phyloP scores from a whole-genome alignment of 2,888 invertebrate genomes.

The Leucoptera coffeella region DNA sequence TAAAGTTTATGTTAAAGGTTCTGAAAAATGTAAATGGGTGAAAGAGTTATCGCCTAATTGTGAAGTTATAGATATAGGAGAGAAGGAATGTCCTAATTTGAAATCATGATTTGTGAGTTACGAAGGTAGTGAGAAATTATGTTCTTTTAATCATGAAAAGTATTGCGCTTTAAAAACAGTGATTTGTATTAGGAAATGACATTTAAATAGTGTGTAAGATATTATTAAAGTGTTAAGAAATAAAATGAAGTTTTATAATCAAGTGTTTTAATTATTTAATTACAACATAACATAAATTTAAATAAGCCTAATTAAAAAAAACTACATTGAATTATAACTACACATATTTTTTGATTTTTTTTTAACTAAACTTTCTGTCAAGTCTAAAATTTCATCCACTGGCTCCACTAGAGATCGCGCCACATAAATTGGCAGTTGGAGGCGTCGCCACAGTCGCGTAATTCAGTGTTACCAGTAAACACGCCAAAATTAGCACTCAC shows the following conservation, averaged over 20 bases:
- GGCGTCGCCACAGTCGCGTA: too few relatives aligned
- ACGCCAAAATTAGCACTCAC: too few relatives aligned
- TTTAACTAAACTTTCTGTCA: slow-evolving; percentile 1
- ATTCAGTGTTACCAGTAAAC: too few relatives aligned
- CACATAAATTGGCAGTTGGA: too few relatives aligned
- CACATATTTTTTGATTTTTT: neutral
- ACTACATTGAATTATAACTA: neutral
- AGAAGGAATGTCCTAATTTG: slow-evolving; percentile 1
- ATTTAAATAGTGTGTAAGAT: neutral
- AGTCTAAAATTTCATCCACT: neutral
- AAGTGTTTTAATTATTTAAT: neutral
- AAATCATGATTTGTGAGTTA: neutral
- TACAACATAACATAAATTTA: neutral
- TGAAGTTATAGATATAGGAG: slow-evolving; percentile 1
- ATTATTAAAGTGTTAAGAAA: neutral
- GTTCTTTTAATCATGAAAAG: slow-evolving; percentile 1
- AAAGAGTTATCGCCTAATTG: neutral
- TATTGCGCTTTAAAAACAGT: slow-evolving; percentile 1
- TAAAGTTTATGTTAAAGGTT: slow-evolving; percentile 1
- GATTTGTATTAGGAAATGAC: slow-evolving; percentile 1
- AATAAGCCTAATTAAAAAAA: neutral
- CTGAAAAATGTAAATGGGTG: neutral
- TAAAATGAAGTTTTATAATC: neutral
- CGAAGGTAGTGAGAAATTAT: neutral
- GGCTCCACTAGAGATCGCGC: too few relatives aligned